A percentile compares a stretch with the other conserved stretches of the same genome.
Conservation (phyloP, 2,888 invertebrate genomes). For the Bugula neritina region DNA sequence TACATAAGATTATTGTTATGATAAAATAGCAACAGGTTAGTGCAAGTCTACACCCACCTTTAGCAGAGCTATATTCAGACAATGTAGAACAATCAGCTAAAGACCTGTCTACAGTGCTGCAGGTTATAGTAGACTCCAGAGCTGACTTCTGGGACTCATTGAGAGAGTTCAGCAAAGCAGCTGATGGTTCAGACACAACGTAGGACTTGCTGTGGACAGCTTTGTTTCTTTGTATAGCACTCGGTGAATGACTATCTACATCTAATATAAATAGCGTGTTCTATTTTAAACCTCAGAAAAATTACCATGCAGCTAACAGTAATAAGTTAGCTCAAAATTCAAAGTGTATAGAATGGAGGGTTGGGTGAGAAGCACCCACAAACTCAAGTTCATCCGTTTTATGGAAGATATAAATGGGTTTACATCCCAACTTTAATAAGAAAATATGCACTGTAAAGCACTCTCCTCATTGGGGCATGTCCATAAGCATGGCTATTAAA, state of each 20-base stretch:
- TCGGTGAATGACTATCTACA: neutral
- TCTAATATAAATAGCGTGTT: no score
- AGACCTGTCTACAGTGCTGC: neutral
- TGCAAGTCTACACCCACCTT: neutral
- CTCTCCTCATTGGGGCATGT: no score
- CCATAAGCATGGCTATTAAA: no score
- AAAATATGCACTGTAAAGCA: no score
- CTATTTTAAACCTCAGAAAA: neutral
- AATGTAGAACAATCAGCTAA: neutral
- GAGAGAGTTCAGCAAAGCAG: slow-evolving; percentile 16
- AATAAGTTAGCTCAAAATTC: neutral
- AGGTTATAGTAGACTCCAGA: neutral
- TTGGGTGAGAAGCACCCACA: neutral
- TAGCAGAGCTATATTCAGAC: neutral
- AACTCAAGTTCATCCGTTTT: neutral
- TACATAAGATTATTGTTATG: no score
- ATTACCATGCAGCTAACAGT: neutral
- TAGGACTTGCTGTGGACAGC: slow-evolving; percentile 17
- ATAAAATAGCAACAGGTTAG: no score
- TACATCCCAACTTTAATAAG: no score
- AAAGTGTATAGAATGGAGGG: neutral
- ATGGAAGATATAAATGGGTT: no score
- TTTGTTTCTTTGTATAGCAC: slow-evolving; percentile 16
- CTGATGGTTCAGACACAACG: neutral
- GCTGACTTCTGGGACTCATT: slow-evolving; percentile 20